phyloP scores from a whole-genome alignment of 2,888 invertebrate genomes.

The Erynnis tages region DNA sequence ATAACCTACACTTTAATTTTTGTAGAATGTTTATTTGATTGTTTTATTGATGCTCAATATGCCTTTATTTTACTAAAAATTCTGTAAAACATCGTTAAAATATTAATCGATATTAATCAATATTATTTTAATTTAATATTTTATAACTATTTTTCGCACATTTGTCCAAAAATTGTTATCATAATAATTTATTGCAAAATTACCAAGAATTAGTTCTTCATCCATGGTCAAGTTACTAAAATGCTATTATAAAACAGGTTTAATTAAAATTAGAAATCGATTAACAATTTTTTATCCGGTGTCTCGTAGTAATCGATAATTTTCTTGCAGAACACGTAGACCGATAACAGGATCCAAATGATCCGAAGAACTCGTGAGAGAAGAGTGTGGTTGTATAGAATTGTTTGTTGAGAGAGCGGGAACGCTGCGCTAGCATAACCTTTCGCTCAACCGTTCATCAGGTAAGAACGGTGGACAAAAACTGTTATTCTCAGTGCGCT shows the following conservation, averaged over 20 bases:
- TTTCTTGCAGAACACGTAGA: slow-evolving; percentile 69
- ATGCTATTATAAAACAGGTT: slow-evolving; percentile 2
- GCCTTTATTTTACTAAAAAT: no score
- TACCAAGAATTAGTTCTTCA: background rate
- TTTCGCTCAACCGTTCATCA: slow-evolving; percentile 65
- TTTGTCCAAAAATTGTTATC: no score
- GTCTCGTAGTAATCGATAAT: slow-evolving; percentile 44
- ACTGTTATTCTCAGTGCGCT: slow-evolving; percentile 72
- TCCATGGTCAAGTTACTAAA: background rate
- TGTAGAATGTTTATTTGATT: no score
- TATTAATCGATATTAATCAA: no score
- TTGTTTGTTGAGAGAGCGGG: slow-evolving; percentile 46
- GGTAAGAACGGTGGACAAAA: slow-evolving; percentile 73
- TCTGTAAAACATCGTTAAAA: no score
- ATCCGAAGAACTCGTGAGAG: slow-evolving; percentile 42
- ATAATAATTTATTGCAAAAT: background rate
- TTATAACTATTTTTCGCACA: no score
- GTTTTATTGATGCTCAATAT: no score
- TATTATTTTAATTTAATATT: no score
- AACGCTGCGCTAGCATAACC: slow-evolving; percentile 56
- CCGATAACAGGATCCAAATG: slow-evolving; percentile 71
- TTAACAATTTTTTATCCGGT: slow-evolving; percentile 15
- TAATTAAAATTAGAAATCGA: slow-evolving; percentile 5
- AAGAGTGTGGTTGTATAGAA: slow-evolving; percentile 46
- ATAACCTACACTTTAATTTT: no score